Base-by-base conservation (phyloP, 2,888 invertebrate genomes). In the Hemaris fuciformis region DNA sequence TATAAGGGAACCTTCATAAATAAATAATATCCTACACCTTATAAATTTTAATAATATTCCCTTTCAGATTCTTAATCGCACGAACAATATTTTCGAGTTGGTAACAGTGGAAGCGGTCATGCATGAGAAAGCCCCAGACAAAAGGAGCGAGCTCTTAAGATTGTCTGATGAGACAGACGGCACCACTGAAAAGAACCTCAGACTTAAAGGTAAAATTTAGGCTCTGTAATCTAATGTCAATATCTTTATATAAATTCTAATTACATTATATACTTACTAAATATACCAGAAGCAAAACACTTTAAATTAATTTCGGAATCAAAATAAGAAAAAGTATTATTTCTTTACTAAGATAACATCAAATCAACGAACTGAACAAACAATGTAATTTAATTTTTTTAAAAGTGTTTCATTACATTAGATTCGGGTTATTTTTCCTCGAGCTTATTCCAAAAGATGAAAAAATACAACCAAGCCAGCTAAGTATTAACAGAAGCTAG, bases 31-130 rank as follows among this genome's bases (percentile, higher is more conserved):
- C 2, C 0, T 8, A 0, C 20, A 15, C 1, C 5, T 18, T n/a
- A 10, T 45, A 1, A 3, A 38, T 38, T 38, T 38, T 3, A n/a
- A 3, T 45, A 10, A 10, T 22, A 22, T 53, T 7, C 3, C 10
- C 59, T 46, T 57, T 3, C 71, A 99, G 99, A 98, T 99, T 76
- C 91, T 98, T 67, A 97, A 98, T 80, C 95, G 99, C 72, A 98
- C 98, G 1, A 99, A 99, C 89, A 99, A 99, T 84, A 98, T 99
- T 71, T 99, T 99, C 88, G 99, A 99, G 88, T 87, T 99, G 79
- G 95, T 97, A 53, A 97, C 98, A 0, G 96, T 97, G 4, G 97
- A 98, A 63, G 96, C 97, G 0, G 95, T 97, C n/a, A 93, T 96
- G 94, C 77, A 94, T 89, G 77, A 94, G 87, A 84, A 93, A 83